Conservation (phyloP, 2,797 vertebrate species). For the Basileuterus tristriatus region DNA sequence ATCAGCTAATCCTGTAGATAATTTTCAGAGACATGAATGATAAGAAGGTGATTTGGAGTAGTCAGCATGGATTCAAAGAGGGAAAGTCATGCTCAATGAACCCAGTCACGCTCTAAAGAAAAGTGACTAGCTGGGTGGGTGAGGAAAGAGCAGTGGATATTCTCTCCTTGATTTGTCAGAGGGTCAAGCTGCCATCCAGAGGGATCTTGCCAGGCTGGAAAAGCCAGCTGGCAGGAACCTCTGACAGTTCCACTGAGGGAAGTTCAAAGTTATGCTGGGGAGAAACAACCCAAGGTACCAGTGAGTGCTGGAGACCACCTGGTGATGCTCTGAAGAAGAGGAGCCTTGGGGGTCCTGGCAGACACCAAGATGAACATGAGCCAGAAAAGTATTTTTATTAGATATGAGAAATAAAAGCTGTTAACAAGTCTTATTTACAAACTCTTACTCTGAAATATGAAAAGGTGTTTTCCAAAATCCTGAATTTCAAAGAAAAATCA, state of each 20-base stretch:
- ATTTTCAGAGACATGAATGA: not conserved
- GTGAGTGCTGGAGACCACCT: not conserved
- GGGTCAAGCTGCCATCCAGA: not conserved
- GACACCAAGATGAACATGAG: fast-evolving
- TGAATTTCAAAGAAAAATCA: not conserved
- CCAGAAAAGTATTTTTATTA: not conserved
- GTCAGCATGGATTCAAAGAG: not conserved
- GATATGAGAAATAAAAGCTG: not conserved
- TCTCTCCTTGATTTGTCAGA: not conserved
- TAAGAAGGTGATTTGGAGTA: not conserved
- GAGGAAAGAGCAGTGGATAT: not conserved
- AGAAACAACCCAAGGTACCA: not conserved
- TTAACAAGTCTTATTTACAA: not conserved
- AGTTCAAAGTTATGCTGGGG: not conserved
- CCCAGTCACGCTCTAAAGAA: not conserved
- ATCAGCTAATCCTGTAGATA: not conserved
- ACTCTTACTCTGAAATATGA: not conserved
- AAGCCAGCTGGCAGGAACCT: not conserved
- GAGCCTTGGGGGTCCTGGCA: not conserved
- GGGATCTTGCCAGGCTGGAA: not conserved
- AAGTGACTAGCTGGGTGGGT: not conserved
- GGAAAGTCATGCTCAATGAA: not conserved
- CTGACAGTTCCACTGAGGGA: not conserved
- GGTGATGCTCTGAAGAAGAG: not conserved
- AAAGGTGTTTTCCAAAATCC: not conserved